Evolutionary conservation across 2,797 vertebrate genomes (phyloP).

Genomic region (Avahi laniger): DNA sequence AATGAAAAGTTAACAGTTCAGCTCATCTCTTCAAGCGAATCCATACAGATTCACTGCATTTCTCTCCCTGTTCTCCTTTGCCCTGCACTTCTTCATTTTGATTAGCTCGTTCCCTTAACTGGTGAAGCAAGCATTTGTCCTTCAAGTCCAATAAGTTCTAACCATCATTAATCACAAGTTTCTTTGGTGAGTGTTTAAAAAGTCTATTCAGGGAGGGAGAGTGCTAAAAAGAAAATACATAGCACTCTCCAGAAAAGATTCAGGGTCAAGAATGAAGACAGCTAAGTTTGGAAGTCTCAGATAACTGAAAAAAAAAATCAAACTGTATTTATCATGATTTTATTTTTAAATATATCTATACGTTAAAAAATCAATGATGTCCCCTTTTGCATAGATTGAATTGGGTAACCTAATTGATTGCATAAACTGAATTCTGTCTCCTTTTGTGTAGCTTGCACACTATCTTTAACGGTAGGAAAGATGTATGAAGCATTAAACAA

Average conservation of each 20-base stretch:
- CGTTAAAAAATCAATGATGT: neutral
- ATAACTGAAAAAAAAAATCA: neutral
- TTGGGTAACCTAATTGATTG: neutral
- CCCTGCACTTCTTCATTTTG: conserved; percentile 69
- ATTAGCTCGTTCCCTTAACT: conserved; percentile 72
- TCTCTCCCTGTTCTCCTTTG: conserved; percentile 36
- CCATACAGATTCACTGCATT: conserved; percentile 57
- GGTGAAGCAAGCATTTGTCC: conserved; percentile 76
- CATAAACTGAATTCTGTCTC: neutral
- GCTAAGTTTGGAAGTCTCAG: neutral
- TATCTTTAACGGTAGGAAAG: neutral
- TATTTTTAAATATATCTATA: conserved; percentile 20
- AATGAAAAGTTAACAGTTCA: conserved; percentile 78
- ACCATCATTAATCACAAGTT: conserved; percentile 76
- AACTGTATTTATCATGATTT: neutral
- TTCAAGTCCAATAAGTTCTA: conserved; percentile 74
- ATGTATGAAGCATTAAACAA: neutral
- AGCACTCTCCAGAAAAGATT: neutral
- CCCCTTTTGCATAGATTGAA: neutral
- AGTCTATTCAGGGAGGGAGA: conserved; percentile 55
- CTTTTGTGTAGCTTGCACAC: neutral
- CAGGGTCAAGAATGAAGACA: neutral
- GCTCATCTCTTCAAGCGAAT: conserved; percentile 67
- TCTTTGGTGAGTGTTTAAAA: conserved; percentile 67
- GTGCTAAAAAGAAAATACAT: conserved; percentile 34